Percentiles rank a stretch among this genome's conserved stretches.
These are phyloP conservation scores for Periplaneta americana DNA, from an alignment of 1,140 invertebrate species.

Conservation along the genomic window DNA sequence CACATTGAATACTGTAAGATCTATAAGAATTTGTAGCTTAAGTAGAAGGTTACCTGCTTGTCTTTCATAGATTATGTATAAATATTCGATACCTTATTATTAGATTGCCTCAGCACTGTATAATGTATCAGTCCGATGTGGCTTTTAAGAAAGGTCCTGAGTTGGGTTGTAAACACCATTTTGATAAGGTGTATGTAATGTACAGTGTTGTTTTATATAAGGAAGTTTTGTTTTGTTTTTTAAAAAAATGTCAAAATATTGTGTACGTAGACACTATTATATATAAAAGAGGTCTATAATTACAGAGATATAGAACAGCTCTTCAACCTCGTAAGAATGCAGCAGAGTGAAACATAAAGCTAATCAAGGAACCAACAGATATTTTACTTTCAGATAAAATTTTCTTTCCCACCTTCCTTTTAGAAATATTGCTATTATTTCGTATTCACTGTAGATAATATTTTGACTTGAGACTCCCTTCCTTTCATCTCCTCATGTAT, in stretches of 20 bases:
- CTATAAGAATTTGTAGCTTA: no score
- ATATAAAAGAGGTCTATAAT: neutral
- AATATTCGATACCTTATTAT: no score
- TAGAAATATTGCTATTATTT: neutral
- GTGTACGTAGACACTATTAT: neutral
- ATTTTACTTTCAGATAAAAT: slow-evolving; percentile 6
- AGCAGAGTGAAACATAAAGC: neutral
- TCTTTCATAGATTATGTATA: no score
- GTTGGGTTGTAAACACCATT: neutral
- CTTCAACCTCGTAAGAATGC: neutral
- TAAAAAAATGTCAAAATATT: neutral
- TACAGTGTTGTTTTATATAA: neutral
- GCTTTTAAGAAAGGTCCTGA: neutral
- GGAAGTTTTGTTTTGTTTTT: neutral
- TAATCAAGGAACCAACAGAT: neutral
- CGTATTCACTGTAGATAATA: neutral
- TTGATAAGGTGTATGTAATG: neutral
- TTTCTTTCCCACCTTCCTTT: neutral
- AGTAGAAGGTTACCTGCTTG: no score
- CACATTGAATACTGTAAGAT: no score
- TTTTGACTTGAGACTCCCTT: neutral
- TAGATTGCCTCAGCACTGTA: no score
- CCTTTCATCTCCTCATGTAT: neutral
- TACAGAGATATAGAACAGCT: neutral
- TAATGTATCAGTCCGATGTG: no score